These are phyloP conservation scores for Hycleus phaleratus DNA, from an alignment of 1,140 invertebrate genomes.

Conservation along the genomic window DNA sequence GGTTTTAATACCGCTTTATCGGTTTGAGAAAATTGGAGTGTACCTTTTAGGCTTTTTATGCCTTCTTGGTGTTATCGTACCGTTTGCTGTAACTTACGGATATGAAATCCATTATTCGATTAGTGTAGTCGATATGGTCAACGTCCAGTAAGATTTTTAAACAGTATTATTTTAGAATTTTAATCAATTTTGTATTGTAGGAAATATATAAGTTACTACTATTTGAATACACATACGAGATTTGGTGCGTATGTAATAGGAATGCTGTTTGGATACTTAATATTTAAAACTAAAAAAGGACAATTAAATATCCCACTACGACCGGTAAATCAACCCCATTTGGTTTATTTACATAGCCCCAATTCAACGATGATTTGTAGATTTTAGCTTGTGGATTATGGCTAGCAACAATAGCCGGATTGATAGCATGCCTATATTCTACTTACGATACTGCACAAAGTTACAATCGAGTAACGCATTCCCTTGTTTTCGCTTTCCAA, in stretches of 20 bases:
- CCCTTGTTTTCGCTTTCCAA: no score
- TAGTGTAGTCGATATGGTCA: no score
- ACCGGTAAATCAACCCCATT: no score
- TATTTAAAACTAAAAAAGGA: slow-evolving; percentile 5
- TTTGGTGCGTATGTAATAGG: slow-evolving; percentile 51
- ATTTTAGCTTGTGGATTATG: neutral
- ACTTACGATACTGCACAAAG: neutral
- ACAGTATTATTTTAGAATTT: no score
- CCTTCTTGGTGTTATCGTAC: slow-evolving; percentile 5
- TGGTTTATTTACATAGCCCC: no score
- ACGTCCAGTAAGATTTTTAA: neutral
- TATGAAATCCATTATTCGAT: no score
- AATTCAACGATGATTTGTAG: no score
- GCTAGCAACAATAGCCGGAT: neutral
- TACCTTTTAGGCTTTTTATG: neutral
- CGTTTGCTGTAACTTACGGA: neutral
- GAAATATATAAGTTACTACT: slow-evolving; percentile 19
- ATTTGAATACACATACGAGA: slow-evolving; percentile 39
- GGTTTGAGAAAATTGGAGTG: neutral
- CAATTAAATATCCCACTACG: neutral
- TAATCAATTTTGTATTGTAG: no score
- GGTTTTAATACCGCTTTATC: neutral
- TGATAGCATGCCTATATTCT: neutral
- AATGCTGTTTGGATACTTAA: slow-evolving; percentile 45
- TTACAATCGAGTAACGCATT: no score